Evolutionary conservation across 1,140 invertebrate genomes (phyloP).

Genomic region (Potamilus streckersoni): DNA sequence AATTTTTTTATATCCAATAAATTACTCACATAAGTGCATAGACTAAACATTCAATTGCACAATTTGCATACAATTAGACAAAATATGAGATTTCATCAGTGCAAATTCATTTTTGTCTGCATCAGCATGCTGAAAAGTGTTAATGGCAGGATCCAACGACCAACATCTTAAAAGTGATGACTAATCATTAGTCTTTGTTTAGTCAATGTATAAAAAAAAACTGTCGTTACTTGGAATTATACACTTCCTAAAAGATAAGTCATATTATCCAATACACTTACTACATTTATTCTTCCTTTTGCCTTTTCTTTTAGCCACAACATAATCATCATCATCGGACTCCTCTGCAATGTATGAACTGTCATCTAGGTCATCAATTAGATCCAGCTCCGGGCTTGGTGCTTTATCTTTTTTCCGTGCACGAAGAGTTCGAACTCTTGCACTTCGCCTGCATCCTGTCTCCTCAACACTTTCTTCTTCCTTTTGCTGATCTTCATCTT

Average conservation of each 20-base stretch:
- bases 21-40: no score
- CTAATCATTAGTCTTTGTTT: slow-evolving; percentile 8
- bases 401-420: slow-evolving; percentile 24
- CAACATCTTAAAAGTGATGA: no score
- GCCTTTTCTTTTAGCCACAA: not conserved
- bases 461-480: slow-evolving; percentile 15
- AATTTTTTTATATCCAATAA: no score
- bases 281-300: slow-evolving; percentile 10
- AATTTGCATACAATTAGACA: no score
- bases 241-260: no score
- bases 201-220: slow-evolving; percentile 8
- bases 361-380: slow-evolving; percentile 13
- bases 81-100: no score
- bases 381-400: slow-evolving; percentile 17
- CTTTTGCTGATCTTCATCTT: not conserved
- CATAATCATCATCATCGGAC: slow-evolving; percentile 16
- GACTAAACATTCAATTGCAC: no score
- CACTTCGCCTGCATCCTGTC: slow-evolving; percentile 15
- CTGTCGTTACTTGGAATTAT: not conserved
- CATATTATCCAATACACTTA: not conserved
- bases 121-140: no score
- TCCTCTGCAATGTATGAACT: not conserved
- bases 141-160: no score
- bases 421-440: slow-evolving; percentile 17
- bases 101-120: no score